Conservation (phyloP, 35 echinoderm and acorn worm genomes). For the Ophioderma brevispina region DNA sequence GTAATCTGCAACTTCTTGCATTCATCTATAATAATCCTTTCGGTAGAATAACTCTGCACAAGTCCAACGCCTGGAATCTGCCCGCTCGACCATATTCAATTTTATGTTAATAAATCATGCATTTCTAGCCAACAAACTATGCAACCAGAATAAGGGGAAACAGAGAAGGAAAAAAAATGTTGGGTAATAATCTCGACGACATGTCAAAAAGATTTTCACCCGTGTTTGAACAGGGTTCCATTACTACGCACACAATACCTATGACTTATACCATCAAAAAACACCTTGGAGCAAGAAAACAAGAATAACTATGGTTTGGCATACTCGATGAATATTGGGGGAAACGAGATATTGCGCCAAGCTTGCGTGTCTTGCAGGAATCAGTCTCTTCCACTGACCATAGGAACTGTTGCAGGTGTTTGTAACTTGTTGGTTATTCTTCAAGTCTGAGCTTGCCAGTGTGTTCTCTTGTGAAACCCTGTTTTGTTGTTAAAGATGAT, state of each 20-base stretch:
- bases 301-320: background rate
- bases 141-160: background rate
- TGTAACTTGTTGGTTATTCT: background rate
- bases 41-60: too few species aligned
- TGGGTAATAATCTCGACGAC: background rate
- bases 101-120: too few species aligned
- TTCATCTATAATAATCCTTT: too few species aligned
- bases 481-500: too few species aligned
- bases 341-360: background rate
- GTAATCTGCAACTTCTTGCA: too few species aligned
- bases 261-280: slow-evolving; percentile 5
- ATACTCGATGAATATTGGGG: background rate
- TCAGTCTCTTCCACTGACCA: background rate
- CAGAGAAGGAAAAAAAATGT: background rate
- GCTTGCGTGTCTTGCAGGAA: background rate
- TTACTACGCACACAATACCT: background rate
- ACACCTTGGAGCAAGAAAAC: background rate
- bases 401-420: background rate
- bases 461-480: too few species aligned
- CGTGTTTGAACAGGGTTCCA: slow-evolving; percentile 1
- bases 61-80: too few species aligned
- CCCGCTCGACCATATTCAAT: too few species aligned
- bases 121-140: too few species aligned
- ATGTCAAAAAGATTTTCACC: background rate
- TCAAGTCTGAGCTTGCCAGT: background rate